phyloP scores from a whole-genome alignment of 2,113 vertebrate species.

The Laticauda laticaudata region DNA sequence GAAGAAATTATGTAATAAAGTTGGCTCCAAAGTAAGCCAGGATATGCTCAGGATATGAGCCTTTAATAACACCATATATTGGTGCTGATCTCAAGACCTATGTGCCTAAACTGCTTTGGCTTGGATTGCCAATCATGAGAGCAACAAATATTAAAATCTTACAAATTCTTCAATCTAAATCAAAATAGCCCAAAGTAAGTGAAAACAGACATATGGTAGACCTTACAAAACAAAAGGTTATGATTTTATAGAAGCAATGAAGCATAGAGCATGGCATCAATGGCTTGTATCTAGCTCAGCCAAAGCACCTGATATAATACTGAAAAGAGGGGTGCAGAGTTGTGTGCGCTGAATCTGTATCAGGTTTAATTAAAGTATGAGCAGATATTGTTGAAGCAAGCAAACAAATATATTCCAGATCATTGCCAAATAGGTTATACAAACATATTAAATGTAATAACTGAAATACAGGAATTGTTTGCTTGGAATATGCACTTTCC shows the following conservation, averaged over 20 bases:
- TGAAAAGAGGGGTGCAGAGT: not conserved
- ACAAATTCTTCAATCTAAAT: not conserved
- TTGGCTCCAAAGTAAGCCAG: not conserved
- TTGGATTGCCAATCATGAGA: not conserved
- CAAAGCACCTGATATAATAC: not conserved
- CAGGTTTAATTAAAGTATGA: not conserved
- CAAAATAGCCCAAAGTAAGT: not conserved
- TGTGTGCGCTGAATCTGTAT: not conserved
- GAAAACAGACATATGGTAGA: not conserved
- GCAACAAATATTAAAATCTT: not conserved
- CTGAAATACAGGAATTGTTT: not conserved
- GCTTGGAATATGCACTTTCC: not conserved
- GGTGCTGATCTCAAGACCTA: not conserved
- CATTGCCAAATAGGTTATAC: not conserved
- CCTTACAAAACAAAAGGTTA: not conserved
- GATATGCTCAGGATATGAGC: not conserved
- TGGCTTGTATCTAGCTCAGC: not conserved
- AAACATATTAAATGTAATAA: not conserved
- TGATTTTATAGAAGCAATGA: not conserved
- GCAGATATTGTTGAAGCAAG: not conserved
- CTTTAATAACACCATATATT: not conserved
- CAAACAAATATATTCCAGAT: not conserved
- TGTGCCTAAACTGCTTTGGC: not conserved
- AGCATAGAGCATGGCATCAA: not conserved
- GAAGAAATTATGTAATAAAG: not conserved